Conservation (phyloP, 2,888 invertebrate genomes). For the Rutpela maculata region DNA sequence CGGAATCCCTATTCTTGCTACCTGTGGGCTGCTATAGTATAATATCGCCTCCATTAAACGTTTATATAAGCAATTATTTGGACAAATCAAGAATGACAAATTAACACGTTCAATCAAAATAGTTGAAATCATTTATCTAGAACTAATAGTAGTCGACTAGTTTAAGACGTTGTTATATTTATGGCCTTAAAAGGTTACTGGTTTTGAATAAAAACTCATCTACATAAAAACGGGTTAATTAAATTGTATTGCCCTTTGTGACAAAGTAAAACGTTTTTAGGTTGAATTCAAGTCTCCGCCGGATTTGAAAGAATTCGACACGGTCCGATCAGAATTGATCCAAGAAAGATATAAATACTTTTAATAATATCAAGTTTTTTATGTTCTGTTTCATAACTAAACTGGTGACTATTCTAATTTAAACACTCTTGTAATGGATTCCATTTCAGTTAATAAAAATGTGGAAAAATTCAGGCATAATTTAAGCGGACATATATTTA, state of each 20-base stretch:
- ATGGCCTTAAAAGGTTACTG: background rate
- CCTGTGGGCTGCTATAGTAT: background rate
- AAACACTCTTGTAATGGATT: background rate
- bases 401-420: slow-evolving; percentile 17
- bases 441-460: slow-evolving; percentile 16
- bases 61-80: background rate
- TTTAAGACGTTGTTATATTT: background rate
- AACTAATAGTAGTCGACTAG: background rate
- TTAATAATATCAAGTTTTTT: slow-evolving; percentile 24
- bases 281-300: slow-evolving; percentile 5
- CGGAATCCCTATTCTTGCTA: no score
- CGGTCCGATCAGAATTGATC: slow-evolving; percentile 21
- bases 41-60: background rate
- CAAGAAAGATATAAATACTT: slow-evolving; percentile 25
- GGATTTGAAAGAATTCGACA: slow-evolving; percentile 19
- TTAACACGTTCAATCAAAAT: background rate
- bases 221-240: background rate
- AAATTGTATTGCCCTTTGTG: slow-evolving; percentile 16
- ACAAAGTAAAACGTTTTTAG: slow-evolving; percentile 16
- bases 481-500: background rate
- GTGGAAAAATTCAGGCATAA: background rate
- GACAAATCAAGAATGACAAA: background rate
- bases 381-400: slow-evolving; percentile 10
- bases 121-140: slow-evolving; percentile 1
- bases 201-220: background rate